Evolutionary conservation across 1,140 invertebrate genomes (phyloP), one percentile per base, ranked within the genome.

Genomic region (Ostrea edulis): DNA sequence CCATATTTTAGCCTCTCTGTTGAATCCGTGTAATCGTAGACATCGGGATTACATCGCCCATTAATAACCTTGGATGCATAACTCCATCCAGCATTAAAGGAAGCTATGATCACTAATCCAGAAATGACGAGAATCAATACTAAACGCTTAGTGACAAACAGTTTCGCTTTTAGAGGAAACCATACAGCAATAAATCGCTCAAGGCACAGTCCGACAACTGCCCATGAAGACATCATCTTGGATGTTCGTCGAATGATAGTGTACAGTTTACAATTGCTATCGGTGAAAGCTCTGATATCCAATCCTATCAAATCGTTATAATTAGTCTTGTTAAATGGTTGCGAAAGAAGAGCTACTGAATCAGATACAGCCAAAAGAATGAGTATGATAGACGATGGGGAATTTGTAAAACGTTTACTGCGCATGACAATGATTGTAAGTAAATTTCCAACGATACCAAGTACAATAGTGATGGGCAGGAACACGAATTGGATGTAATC

Each of bases 171-270:
- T 29, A 90, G 12, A 5, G 90, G 90, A 53, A 90, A 89, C 86
- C 86, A 89, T 1, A 89, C 86, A 35, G 86, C 90, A 44, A 90
- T 62, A 29, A 90, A 89, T 8, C 90, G 90, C 53, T 90, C 90
- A n/a, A 90, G 44, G 52, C 88, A 62, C 22, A 90, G 68, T 11
- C 84, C 52, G 14, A 90, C 84, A 14, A 91, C 87, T n/a, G 88
- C 81, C 87, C 90, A 91, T 12, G 90, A 90, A 17, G 90, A 91
- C 53, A 87, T 86, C 90, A 91, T 88, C 85, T 91, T 91, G 11
- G 87, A 25, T 14, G 86, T 83, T n/a, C 84, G 77, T 14, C 25
- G 88, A 14, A 85, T 12, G 7, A 55, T 84, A 58, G 85, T 90
- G 68, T 85, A 90, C 11, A 87, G 8, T 55, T 90, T 88, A 82